Percentiles rank a stretch among this genome's conserved stretches.
Evolutionary conservation across 92 coral and sea anemone species (phyloP).

Genomic region (Hydrozoanthus gracilis): DNA sequence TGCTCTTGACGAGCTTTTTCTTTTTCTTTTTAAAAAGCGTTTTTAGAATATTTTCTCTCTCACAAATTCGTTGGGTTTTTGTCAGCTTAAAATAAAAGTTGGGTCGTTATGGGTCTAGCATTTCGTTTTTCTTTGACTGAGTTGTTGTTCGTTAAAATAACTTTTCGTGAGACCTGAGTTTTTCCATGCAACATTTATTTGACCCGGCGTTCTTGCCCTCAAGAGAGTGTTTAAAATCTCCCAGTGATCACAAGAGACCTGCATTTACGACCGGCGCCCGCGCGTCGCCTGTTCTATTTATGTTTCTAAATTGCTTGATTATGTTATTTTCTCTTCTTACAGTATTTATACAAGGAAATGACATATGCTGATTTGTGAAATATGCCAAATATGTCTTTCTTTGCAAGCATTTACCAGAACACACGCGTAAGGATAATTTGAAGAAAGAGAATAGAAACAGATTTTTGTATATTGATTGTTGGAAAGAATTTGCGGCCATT

Average conservation of each 20-base stretch:
- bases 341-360: slow-evolving; percentile 43
- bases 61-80: background rate
- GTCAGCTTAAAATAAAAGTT: background rate
- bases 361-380: slow-evolving; percentile 37
- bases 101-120: background rate
- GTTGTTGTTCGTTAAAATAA: slow-evolving; percentile 21
- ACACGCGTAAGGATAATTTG: background rate
- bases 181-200: slow-evolving; percentile 5
- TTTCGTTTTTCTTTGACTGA: background rate
- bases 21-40: no score
- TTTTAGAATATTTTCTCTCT: background rate
- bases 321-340: slow-evolving; percentile 37
- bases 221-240: slow-evolving; percentile 23
- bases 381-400: slow-evolving; percentile 17
- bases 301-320: slow-evolving; percentile 44
- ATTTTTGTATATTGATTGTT: background rate
- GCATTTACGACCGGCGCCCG: slow-evolving; percentile 43
- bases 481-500: background rate
- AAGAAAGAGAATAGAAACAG: background rate
- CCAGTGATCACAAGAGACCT: slow-evolving; percentile 21
- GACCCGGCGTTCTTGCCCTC: slow-evolving; percentile 29
- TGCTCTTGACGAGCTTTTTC: background rate
- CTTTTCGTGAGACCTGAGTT: slow-evolving; percentile 35
- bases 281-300: slow-evolving; percentile 46
- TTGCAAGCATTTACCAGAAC: background rate